phyloP scores from a whole-genome alignment of 1,140 invertebrate species.

The Arion vulgaris region DNA sequence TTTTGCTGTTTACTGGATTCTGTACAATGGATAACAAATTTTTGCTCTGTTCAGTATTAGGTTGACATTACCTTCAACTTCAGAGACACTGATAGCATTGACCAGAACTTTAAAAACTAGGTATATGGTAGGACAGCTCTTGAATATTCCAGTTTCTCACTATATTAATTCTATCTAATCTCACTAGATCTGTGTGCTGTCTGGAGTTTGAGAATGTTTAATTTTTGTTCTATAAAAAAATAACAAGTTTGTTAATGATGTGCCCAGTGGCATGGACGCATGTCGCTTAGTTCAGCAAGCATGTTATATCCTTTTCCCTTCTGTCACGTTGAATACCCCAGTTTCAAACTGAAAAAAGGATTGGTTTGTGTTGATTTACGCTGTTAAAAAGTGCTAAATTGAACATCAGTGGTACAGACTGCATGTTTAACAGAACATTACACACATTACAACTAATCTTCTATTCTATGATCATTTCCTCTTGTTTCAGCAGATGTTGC shows the following conservation, averaged over 20 bases:
- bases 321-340: slow-evolving; percentile 7
- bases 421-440: not conserved
- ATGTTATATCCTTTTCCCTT: slow-evolving; percentile 27
- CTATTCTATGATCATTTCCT: slow-evolving; percentile 12
- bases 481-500: slow-evolving; percentile 5
- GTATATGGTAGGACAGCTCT: not conserved
- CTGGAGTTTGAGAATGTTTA: not conserved
- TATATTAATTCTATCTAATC: not conserved
- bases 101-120: not conserved
- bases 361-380: not conserved
- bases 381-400: not conserved
- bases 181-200: not conserved
- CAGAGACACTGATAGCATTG: not conserved
- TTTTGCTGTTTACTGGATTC: not conserved
- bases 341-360: not conserved
- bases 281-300: slow-evolving; percentile 50
- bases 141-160: not conserved
- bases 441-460: not conserved
- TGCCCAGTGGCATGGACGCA: slow-evolving; percentile 54
- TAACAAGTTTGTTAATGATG: slow-evolving; percentile 7
- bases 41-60: slow-evolving; percentile 9
- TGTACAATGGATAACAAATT: not conserved
- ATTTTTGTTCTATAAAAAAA: not conserved
- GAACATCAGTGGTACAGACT: not conserved
- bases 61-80: not conserved